Percentiles rank a stretch among this genome's conserved stretches.
Evolutionary conservation across 2,888 invertebrate genomes (phyloP).

Genomic region (Erebia epiphron): DNA sequence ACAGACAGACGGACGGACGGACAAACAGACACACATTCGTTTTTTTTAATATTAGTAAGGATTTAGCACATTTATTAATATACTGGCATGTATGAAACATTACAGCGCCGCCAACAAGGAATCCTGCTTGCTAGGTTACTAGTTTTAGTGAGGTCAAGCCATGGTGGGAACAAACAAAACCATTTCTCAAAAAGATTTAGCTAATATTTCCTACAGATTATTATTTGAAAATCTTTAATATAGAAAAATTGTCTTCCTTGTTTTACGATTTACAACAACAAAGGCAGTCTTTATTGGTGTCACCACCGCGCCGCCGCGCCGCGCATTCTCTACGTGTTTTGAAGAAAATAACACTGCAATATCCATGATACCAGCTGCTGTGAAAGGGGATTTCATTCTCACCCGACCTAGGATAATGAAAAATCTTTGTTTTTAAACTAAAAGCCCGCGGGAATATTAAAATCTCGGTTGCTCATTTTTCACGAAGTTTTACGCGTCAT

Average conservation of each 20-base stretch:
- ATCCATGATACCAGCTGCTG: conserved; percentile 24
- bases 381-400: conserved; percentile 20
- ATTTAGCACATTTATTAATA: too few relatives aligned
- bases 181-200: neutral
- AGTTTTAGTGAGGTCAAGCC: too few relatives aligned
- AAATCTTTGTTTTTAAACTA: conserved; percentile 28
- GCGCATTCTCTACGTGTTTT: conserved; percentile 18
- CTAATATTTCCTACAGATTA: neutral
- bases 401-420: conserved; percentile 28
- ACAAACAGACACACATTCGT: too few relatives aligned
- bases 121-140: too few relatives aligned
- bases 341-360: conserved; percentile 25
- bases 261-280: conserved; percentile 7
- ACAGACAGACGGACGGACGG: too few relatives aligned
- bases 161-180: neutral
- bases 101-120: too few relatives aligned
- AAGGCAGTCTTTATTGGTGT: conserved; percentile 15
- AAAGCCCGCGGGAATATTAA: conserved; percentile 27
- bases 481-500: conserved; percentile 22
- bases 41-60: too few relatives aligned
- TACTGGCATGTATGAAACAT: too few relatives aligned
- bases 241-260: neutral
- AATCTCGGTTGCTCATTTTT: conserved; percentile 27
- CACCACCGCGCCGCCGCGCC: conserved; percentile 2
- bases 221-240: neutral